Conservation (phyloP, 1,140 invertebrate species). For the Frieseomelitta varia region DNA sequence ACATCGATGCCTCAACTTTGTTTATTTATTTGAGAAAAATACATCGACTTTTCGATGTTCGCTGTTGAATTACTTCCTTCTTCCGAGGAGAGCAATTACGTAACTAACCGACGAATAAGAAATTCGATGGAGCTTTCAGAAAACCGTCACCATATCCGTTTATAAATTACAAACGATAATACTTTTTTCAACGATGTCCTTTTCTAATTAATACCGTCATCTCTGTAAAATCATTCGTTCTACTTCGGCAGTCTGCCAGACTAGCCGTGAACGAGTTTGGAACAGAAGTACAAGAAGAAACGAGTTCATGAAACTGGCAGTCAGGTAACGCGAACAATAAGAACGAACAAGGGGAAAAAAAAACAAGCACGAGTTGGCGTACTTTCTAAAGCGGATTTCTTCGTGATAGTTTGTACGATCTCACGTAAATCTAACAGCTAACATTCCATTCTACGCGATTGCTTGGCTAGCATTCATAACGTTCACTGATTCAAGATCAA, state of each 20-base stretch:
- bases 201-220: slow-evolving; percentile 10
- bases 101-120: background rate
- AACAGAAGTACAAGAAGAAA: slow-evolving; percentile 40
- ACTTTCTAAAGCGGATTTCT: slow-evolving; percentile 56
- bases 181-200: background rate
- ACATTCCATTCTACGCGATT: slow-evolving; percentile 22
- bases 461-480: background rate
- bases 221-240: slow-evolving; percentile 19
- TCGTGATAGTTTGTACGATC: background rate
- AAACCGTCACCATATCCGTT: background rate
- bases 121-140: background rate
- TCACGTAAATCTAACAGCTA: background rate
- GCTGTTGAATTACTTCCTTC: background rate
- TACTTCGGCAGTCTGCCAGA: slow-evolving; percentile 16
- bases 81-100: background rate
- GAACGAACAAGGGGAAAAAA: background rate
- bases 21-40: background rate
- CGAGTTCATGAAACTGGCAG: slow-evolving; percentile 44
- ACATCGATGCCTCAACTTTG: background rate
- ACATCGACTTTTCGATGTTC: background rate
- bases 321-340: slow-evolving; percentile 31
- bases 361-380: slow-evolving; percentile 16
- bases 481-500: background rate
- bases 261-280: slow-evolving; percentile 18
- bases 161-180: too few species aligned